Evolutionary conservation across 1,140 invertebrate species (phyloP).

Genomic region (Stratiolaelaps scimitus): DNA sequence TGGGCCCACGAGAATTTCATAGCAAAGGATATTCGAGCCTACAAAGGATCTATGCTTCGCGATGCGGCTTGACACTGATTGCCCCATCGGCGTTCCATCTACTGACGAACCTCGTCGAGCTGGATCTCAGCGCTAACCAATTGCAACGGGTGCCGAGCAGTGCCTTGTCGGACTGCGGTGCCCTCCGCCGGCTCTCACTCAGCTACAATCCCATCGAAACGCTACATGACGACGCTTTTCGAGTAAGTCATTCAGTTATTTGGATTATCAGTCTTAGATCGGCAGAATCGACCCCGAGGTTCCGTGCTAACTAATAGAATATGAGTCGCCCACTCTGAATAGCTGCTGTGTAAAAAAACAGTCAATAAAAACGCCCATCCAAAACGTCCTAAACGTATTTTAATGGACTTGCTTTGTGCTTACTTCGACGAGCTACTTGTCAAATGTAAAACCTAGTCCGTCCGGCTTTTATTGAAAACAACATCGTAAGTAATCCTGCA

Average conservation of each 20-base stretch:
- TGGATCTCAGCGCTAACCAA: slow-evolving; percentile 60
- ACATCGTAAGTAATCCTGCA: too few relatives aligned
- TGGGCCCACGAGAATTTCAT: slow-evolving; percentile 64
- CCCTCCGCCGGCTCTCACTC: slow-evolving; percentile 57
- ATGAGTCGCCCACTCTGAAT: too few relatives aligned
- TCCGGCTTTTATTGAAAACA: too few relatives aligned
- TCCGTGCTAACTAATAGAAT: too few relatives aligned
- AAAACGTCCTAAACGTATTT: too few relatives aligned
- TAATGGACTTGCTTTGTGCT: too few relatives aligned
- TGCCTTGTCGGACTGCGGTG: slow-evolving; percentile 53
- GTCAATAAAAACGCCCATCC: too few relatives aligned
- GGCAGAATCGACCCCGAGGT: too few relatives aligned
- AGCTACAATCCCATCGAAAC: slow-evolving; percentile 57
- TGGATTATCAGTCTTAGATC: too few relatives aligned
- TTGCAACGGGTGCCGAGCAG: slow-evolving; percentile 57
- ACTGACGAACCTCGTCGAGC: slow-evolving; percentile 47
- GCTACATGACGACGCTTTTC: slow-evolving; percentile 56
- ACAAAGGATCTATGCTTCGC: slow-evolving; percentile 65
- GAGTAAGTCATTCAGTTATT: slow-evolving; percentile 37
- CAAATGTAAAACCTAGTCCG: too few relatives aligned
- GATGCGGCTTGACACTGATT: slow-evolving; percentile 68
- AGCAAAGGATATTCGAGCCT: slow-evolving; percentile 64
- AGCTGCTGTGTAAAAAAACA: too few relatives aligned
- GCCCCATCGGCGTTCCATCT: slow-evolving; percentile 47
- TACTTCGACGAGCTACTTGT: too few relatives aligned